Conservation (phyloP, 2,113 vertebrate genomes). For the Nicator chloris region DNA sequence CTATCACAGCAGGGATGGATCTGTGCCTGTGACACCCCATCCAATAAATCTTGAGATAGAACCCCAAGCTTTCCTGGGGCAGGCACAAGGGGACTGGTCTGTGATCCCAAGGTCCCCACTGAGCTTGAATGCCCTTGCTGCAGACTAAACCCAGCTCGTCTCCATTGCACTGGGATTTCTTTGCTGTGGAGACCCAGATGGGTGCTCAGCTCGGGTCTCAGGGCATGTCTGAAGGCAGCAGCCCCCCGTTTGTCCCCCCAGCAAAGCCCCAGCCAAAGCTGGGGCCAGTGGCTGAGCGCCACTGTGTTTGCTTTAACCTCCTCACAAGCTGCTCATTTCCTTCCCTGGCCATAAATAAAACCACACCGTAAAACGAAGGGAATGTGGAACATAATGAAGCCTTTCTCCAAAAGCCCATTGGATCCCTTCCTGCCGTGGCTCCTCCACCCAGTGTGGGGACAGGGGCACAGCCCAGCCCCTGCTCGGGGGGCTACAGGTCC, state of each 20-base stretch:
- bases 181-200: accelerated
- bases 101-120: accelerated
- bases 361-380: background rate
- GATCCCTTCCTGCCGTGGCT: background rate
- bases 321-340: conserved; percentile 10
- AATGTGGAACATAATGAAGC: conserved; percentile 36
- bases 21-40: accelerated
- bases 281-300: no score
- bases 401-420: background rate
- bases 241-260: background rate
- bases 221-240: background rate
- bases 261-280: background rate
- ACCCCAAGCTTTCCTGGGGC: background rate
- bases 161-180: background rate
- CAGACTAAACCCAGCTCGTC: background rate
- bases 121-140: background rate
- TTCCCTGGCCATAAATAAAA: conserved; percentile 22
- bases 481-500: accelerated
- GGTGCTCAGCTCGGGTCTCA: background rate
- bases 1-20: background rate
- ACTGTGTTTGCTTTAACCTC: conserved; percentile 26
- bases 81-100: accelerated
- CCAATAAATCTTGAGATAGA: background rate
- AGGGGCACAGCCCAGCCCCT: background rate
- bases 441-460: background rate